phyloP scores from a whole-genome alignment of 2,888 invertebrate species.

The Aphelenchoides bicaudatus region DNA sequence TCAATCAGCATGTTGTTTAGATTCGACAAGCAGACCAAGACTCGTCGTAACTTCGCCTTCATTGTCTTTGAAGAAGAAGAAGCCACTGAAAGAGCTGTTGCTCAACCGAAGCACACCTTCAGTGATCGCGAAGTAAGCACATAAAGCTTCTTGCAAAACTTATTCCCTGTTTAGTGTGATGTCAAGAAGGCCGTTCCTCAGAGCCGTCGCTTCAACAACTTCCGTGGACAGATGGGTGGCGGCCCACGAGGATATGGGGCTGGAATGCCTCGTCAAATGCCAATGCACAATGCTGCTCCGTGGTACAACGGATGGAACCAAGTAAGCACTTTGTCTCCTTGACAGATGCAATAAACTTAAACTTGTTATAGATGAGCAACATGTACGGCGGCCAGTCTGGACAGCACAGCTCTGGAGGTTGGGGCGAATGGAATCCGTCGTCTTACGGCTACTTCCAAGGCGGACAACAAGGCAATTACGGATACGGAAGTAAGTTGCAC shows the following conservation, averaged over 20 bases:
- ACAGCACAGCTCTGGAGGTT: conserved; percentile 28
- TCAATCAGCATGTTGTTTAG: no score
- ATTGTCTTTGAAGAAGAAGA: conserved; percentile 61
- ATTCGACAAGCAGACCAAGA: conserved; percentile 49
- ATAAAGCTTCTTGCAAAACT: neutral
- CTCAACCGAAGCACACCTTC: conserved; percentile 55
- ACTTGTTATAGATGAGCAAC: conserved; percentile 44
- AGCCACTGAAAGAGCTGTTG: conserved; percentile 56
- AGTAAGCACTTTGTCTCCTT: no score
- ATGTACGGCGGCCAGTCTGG: conserved; percentile 41
- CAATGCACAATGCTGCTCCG: conserved; percentile 10
- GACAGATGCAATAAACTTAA: no score
- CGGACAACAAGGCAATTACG: conserved; percentile 13
- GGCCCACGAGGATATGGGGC: conserved; percentile 23
- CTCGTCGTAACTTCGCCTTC: conserved; percentile 60
- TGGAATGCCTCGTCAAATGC: conserved; percentile 11
- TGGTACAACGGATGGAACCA: conserved; percentile 11
- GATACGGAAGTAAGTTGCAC: conserved; percentile 20
- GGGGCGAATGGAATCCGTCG: conserved; percentile 45
- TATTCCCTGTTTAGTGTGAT: conserved; percentile 49
- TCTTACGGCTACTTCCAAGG: conserved; percentile 23
- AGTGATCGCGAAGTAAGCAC: conserved; percentile 51
- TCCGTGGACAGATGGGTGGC: conserved; percentile 9
- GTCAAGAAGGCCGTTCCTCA: conserved; percentile 61
- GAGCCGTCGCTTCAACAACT: conserved; percentile 40